Percentiles rank a stretch among this genome's conserved stretches.
Conservation (phyloP, 2,113 vertebrate genomes). For the Ceyx margarethae region DNA sequence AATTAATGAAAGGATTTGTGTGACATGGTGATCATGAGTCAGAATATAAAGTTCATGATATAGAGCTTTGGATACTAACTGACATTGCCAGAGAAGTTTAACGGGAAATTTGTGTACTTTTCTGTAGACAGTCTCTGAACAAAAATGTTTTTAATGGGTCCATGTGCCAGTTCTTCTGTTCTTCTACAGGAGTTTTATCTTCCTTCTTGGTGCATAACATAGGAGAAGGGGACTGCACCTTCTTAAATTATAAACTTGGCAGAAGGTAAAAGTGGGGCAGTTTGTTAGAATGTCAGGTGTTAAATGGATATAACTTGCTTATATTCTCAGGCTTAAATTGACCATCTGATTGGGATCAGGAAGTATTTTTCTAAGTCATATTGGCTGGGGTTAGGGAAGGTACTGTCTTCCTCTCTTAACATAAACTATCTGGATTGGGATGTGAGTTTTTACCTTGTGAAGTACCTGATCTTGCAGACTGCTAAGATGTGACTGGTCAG, state of each 20-base stretch:
- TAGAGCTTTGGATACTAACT: not conserved
- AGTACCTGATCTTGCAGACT: not conserved
- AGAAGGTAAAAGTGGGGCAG: not conserved
- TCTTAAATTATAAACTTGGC: not conserved
- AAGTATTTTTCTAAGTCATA: not conserved
- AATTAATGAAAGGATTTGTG: constrained; percentile 12
- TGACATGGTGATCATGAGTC: constrained; percentile 8
- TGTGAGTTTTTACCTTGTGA: not conserved
- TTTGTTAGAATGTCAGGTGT: not conserved
- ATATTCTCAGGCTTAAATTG: not conserved
- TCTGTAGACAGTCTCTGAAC: not conserved
- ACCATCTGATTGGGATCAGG: not conserved
- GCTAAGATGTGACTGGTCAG: not conserved
- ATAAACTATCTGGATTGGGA: not conserved
- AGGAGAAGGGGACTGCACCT: not conserved
- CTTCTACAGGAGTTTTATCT: not conserved
- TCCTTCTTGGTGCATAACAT: not conserved
- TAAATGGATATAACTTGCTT: not conserved
- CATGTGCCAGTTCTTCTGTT: not conserved
- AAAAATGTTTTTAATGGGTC: not conserved
- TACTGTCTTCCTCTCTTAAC: not conserved
- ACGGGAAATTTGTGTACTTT: not conserved
- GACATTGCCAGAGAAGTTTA: not conserved
- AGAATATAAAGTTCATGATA: constrained; percentile 3
- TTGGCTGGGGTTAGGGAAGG: not conserved